Evolutionary conservation across 2,888 invertebrate genomes (phyloP), one percentile per base, ranked within the genome.

Genomic region (Ormyrus pomaceus): DNA sequence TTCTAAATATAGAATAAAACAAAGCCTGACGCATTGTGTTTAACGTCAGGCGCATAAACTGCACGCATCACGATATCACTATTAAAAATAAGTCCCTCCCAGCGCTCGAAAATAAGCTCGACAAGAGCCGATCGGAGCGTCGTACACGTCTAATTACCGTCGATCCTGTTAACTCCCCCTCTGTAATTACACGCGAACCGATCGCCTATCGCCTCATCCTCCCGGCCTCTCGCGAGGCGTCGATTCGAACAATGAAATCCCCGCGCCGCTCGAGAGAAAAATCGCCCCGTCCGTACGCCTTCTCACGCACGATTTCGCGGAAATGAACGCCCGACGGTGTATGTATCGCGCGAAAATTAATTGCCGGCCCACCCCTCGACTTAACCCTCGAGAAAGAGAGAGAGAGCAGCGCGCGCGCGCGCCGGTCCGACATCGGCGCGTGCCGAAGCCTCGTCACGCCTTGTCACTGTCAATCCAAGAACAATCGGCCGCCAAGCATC

Each of bases 391-490:
- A 64, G 19, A 45, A 46, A 19, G 19, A 19, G 19, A 1, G 19
- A 19, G 19, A 19, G 19, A 19, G 19, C 19, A 19, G 19, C 19
- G 19, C 11, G 9, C 56, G 81, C 59, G 81, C 73, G 34, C 34
- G n/a, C 34, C 4, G 19, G 19, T n/a, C 34, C 34, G 79, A 82
- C 77, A 64, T 79, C 82, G 83, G 84, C 87, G 83, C 87, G 87
- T 87, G 87, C 85, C 83, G 77, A 77, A 70, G 62, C 78, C 82
- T 74, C 85, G 87, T 87, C 87, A 87, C 87, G 85, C 86, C 77
- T 84, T 79, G 85, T 87, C 87, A 87, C 85, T 86, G 82, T 84
- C 84, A 75, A 83, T 84, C 80, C 53, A 50, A 68, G 77, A 69
- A 81, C 81, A 81, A 68, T 73, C 69, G 55, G 34, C 65, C 65